Evolutionary conservation across 2,888 invertebrate species (phyloP), one percentile per base, ranked within the genome.

Genomic region (Magallana nippona): DNA sequence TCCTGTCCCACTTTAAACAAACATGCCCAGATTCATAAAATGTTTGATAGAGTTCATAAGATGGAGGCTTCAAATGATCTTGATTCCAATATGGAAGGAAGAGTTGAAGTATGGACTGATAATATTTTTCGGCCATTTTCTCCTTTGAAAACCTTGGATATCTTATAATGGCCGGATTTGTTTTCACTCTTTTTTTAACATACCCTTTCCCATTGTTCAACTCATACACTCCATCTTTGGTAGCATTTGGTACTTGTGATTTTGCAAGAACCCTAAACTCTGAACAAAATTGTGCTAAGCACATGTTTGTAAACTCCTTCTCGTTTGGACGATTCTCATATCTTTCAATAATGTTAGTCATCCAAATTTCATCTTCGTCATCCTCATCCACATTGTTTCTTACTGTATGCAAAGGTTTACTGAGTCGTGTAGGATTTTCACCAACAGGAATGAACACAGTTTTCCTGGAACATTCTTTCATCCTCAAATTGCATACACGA

Each of bases 11-110:
- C 15, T 15, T 32, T 11, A 82, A 27, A 10, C 19, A 82, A 1
- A 86, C 77, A 81, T 13, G 32, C 1, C 84, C 86, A 15, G n/a
- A 22, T 17, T 82, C 32, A 62, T 86, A 86, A 77, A 86, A 86
- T n/a, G 81, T 78, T 57, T 84, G 62, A 55, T 82, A 80, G 44
- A 78, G 57, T 79, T 71, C 19, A 77, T 77, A 82, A 5, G 56
- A 5, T 10, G 17, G 77, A n/a, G 82, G 84, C 71, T 86, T 86
- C 22, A 86, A 22, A 57, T 86, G 86, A 11, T 17, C 55, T 44
- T 85, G 81, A 22, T 5, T 44, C 60, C 81, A 78, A 56, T 84
- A 58, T 27, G 84, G 84, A 44, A 81, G 58, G 44, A 81, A 84
- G 5, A 84, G 78, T 55, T 84, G 84, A 2, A 84, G 55, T 22